These are phyloP conservation scores for Orthonevra nobilis DNA, from an alignment of 2,888 invertebrate species.

Conservation along the genomic window DNA sequence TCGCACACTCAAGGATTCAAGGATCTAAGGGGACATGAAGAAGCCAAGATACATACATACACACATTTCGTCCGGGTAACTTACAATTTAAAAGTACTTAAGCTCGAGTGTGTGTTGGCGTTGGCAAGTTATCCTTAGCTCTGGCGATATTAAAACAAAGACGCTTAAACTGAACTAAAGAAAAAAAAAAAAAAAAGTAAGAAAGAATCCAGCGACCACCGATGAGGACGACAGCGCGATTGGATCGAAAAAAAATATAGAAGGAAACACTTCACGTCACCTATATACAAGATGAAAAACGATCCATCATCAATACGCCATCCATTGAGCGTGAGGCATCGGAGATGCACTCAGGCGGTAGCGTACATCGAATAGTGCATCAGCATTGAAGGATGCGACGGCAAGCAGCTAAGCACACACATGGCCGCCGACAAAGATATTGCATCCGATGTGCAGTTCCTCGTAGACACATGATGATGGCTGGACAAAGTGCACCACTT, in stretches of 20 bases:
- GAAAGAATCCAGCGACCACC: constrained; percentile 32
- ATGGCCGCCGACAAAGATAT: constrained; percentile 57
- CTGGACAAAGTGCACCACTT: constrained; percentile 67
- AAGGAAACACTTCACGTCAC: constrained; percentile 29
- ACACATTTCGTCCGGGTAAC: constrained; percentile 54
- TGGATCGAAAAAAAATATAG: constrained; percentile 12
- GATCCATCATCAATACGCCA: constrained; percentile 71
- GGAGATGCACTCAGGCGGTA: constrained; percentile 62
- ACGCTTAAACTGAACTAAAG: constrained; percentile 19
- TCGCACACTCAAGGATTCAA: constrained; percentile 12
- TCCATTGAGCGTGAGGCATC: constrained; percentile 65
- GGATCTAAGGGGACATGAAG: not conserved
- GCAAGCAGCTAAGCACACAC: constrained; percentile 60
- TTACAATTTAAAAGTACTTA: constrained; percentile 70
- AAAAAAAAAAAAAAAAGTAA: too few relatives aligned
- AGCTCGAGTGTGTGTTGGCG: constrained; percentile 35
- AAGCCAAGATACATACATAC: constrained; percentile 39
- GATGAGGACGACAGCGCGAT: constrained; percentile 8
- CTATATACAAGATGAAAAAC: constrained; percentile 65
- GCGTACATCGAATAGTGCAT: constrained; percentile 45
- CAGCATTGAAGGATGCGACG: constrained; percentile 32
- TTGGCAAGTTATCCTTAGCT: constrained; percentile 28
- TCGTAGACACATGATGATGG: constrained; percentile 56
- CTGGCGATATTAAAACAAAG: constrained; percentile 54
- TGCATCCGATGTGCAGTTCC: constrained; percentile 68